Evolutionary conservation across 2,797 vertebrate genomes (phyloP).

Genomic region (Pagetopsis macropterus): DNA sequence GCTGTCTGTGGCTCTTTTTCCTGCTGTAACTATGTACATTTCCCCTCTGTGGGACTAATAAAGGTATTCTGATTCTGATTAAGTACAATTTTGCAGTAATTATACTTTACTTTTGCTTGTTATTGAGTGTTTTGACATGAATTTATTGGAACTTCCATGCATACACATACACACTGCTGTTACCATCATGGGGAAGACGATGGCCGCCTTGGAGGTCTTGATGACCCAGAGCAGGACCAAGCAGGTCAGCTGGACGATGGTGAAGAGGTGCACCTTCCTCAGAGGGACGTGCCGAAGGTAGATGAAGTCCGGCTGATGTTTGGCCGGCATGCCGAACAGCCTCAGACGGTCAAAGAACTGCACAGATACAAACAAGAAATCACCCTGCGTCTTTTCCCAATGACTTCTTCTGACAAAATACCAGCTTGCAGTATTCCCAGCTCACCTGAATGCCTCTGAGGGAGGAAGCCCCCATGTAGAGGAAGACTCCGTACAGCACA

Average conservation of each 20-base stretch:
- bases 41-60: too few species aligned
- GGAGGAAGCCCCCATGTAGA: slow-evolving; percentile 99
- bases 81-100: too few species aligned
- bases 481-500: slow-evolving; percentile 97
- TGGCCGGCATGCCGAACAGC: slow-evolving; percentile 97
- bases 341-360: slow-evolving; percentile 96
- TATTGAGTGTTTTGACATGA: too few species aligned
- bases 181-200: slow-evolving; percentile 99
- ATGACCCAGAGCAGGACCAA: slow-evolving; percentile 96
- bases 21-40: too few species aligned
- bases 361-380: neutral
- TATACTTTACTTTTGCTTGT: too few species aligned
- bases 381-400: neutral
- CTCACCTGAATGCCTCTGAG: slow-evolving; percentile 97
- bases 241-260: slow-evolving; percentile 93
- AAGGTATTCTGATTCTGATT: too few species aligned
- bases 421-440: rapidly evolving
- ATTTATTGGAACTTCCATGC: too few species aligned
- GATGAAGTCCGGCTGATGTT: slow-evolving; percentile 99
- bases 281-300: slow-evolving; percentile 98
- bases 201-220: slow-evolving; percentile 95
- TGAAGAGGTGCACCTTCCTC: slow-evolving; percentile 98
- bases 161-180: neutral
- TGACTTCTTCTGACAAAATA: neutral
- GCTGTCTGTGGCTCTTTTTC: too few species aligned